Evolutionary conservation across 35 echinoderm and acorn worm species (phyloP), one percentile per base, ranked within the genome.

Genomic region (Ophioderma brevispina): DNA sequence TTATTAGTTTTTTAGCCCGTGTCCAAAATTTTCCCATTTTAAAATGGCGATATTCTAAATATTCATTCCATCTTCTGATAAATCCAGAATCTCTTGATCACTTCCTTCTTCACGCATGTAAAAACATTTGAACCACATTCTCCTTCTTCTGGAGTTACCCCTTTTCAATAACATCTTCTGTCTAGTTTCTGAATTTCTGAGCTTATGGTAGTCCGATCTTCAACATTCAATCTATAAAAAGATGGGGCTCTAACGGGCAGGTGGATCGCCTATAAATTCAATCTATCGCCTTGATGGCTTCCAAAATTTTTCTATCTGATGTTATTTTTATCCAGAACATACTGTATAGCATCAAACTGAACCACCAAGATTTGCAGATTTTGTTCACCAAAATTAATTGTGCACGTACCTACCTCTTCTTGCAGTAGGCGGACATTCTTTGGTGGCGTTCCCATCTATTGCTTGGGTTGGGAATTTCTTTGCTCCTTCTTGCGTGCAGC

Each of bases 1-100:
- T 93, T 38, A 97, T 40, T 1, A 90, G 63, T 35, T 43, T 23
- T 6, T 77, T 37, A 21, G 82, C 91, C 35, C n/a, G n/a, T n/a
- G 83, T 50, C 40, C 80, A 32, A 77, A 97, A 87, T n/a, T 82
- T 90, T 17, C 94, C 95, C 95, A 97, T 93, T 36, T 94, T 97
- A 59, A 97, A 93, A 82, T 91, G 91, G 38, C 90, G 38, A 80
- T 87, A 96, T 39, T 50, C 50, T 19, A 96, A 64, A 37, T 84
- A 46, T 63, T 96, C 31, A 89, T 96, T 96, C 32, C 93, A 82
- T n/a, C n/a, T 23, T 78, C 19, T 76, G 91, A 87, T 30, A 97
- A 64, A 79, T 94, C 88, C 0, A 97, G 87, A 28, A 97, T 94
- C 76, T 50, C 95, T 36, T 25, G 52, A 83, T 31, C 84, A 87